A percentile compares a stretch with the other conserved stretches of the same genome.
These are phyloP conservation scores for Stegostoma tigrinum DNA, from an alignment of 2,113 vertebrate genomes.

Conservation along the genomic window DNA sequence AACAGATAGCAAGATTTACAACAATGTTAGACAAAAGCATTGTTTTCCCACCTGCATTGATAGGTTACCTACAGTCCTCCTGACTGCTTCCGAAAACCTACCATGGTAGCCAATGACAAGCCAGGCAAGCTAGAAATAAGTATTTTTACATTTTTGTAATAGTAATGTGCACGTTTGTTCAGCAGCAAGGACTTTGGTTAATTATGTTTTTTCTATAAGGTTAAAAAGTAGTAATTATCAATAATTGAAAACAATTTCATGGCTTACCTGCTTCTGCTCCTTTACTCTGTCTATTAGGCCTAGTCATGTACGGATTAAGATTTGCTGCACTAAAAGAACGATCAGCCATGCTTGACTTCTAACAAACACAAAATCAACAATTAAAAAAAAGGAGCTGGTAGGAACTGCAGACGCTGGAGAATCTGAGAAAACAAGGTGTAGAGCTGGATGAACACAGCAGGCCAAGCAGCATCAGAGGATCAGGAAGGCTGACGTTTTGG, in stretches of 20 bases:
- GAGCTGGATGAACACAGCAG: too few relatives aligned
- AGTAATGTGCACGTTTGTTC: not conserved
- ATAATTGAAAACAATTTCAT: not conserved
- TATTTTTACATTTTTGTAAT: not conserved
- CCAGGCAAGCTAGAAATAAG: not conserved
- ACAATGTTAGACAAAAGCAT: not conserved
- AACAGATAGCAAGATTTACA: not conserved
- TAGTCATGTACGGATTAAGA: constrained; percentile 3
- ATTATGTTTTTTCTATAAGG: not conserved
- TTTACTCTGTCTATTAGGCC: not conserved
- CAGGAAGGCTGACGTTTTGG: too few relatives aligned
- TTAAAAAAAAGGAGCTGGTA: too few relatives aligned
- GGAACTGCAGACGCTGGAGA: too few relatives aligned
- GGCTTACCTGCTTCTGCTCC: not conserved
- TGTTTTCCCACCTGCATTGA: not conserved
- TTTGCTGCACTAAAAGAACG: not conserved
- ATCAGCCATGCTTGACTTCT: not conserved
- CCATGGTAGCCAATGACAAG: not conserved
- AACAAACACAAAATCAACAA: constrained; percentile 14
- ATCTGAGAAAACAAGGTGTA: too few relatives aligned
- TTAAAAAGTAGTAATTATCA: not conserved
- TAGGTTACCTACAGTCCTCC: not conserved
- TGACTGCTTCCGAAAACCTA: not conserved
- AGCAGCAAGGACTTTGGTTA: not conserved
- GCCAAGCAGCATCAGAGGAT: too few relatives aligned